Conservation (phyloP, 2,888 invertebrate species). For the Caenorhabditis sp. region DNA sequence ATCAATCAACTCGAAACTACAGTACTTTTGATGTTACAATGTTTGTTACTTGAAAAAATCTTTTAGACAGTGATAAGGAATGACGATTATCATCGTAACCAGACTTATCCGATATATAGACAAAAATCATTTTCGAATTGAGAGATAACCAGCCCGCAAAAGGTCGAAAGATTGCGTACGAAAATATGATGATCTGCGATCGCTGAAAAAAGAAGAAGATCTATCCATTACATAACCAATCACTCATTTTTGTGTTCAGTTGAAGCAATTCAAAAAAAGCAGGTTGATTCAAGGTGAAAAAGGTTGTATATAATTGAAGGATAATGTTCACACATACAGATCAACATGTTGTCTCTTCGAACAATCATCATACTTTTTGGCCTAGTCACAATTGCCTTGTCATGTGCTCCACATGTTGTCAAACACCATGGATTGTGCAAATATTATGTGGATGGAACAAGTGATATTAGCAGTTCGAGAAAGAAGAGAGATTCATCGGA, state of each 20-base stretch:
- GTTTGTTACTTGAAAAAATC: too few species aligned
- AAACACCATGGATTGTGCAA: conserved; percentile 4
- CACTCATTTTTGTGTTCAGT: not conserved
- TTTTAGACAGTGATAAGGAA: too few species aligned
- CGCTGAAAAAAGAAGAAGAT: not conserved
- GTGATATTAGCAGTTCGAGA: not conserved
- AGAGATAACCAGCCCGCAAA: too few species aligned
- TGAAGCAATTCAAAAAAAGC: not conserved
- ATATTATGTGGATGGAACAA: conserved; percentile 9
- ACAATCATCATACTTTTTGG: not conserved
- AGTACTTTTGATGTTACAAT: too few species aligned
- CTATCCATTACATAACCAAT: too few species aligned
- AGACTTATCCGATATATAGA: too few species aligned
- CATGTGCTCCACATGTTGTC: conserved; percentile 3
- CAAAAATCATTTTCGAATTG: too few species aligned
- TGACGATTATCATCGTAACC: too few species aligned
- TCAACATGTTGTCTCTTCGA: not conserved
- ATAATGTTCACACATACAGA: not conserved
- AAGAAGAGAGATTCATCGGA: conserved; percentile 7
- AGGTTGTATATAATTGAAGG: not conserved
- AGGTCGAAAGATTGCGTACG: too few species aligned
- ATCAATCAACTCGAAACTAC: too few species aligned
- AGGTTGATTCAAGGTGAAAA: not conserved
- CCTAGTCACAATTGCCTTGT: not conserved
- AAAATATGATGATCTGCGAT: not conserved